A percentile compares a stretch with the other conserved stretches of the same genome.
phyloP scores from a whole-genome alignment of 2,113 vertebrate species.

The Physeter macrocephalus region DNA sequence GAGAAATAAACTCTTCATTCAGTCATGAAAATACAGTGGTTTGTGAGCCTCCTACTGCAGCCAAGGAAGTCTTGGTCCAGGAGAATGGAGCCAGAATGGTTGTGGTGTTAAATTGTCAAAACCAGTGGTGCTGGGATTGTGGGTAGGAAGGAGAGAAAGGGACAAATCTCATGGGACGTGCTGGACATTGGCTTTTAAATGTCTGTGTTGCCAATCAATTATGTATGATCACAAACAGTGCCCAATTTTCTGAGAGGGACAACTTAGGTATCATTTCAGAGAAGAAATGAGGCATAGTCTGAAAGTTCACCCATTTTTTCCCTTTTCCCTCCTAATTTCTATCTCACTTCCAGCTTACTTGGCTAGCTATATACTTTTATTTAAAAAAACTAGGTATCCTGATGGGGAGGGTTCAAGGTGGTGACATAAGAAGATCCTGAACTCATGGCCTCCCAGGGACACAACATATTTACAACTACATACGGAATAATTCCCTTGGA shows the following conservation, averaged over 20 bases:
- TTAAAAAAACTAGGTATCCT: not conserved
- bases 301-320: not conserved
- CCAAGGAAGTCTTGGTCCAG: not conserved
- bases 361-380: not conserved
- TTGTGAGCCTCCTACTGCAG: not conserved
- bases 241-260: not conserved
- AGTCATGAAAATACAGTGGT: constrained; percentile 4
- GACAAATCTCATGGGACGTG: not conserved
- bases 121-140: not conserved
- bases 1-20: constrained; percentile 52
- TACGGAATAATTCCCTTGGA: not conserved
- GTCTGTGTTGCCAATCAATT: not conserved
- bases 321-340: not conserved
- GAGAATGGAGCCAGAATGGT: not conserved
- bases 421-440: not conserved
- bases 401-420: not conserved
- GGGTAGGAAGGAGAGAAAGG: not conserved
- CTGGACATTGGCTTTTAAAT: not conserved
- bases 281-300: not conserved
- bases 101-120: not conserved
- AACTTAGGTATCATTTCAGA: not conserved
- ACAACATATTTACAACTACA: not conserved
- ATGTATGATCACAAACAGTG: not conserved
- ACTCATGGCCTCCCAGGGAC: not conserved
- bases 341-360: not conserved